Base-by-base conservation (phyloP, 2,888 invertebrate genomes). In the Pomacea canaliculata region DNA sequence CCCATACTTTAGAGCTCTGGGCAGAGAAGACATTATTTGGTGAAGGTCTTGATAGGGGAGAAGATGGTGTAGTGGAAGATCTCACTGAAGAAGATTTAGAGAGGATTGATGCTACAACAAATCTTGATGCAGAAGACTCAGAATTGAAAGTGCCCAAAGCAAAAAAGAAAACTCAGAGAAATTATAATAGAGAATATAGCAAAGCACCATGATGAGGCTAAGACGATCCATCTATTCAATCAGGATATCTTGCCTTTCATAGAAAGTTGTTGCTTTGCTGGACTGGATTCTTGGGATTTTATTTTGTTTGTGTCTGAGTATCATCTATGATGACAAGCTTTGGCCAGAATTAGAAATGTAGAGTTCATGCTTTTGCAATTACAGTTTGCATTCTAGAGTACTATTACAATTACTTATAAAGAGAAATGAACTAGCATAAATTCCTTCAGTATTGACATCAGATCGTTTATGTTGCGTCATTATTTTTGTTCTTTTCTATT, bases 181-280 rank as follows among this genome's bases (percentile, higher is more conserved):
- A 66, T 27, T 19, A n/a, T 16, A 37, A 51, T 4, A n/a, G 73
- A 59, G 18, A 46, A 59, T 16, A 59, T 59, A 3, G 56, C 23
- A 65, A 66, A 59, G 12, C 67, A 73, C 66, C n/a, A 37, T 3
- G 66, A 73, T 66, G 66, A 66, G 18, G 73, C 73, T 19, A n/a
- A 73, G 59, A 56, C 67, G 59, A 73, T 67, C 23, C 59, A 56
- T n/a, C 1, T 73, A 37, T 73, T 73, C 67, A 73, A 73, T 59
- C 73, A 73, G 46, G 73, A 73, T 8, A 37, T 73, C 37, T 56
- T 73, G 59, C 66, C 83, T 5, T 88, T 81, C 77, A 83, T 87
- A 0, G 85, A 86, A n/a, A 85, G 83, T n/a, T 87, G 87, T 77
- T 80, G 85, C 62, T 79, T 76, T 48, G 78, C 82, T 59, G 84